Conservation (phyloP, 1,140 invertebrate species). For the Cryptotermes secundus region DNA sequence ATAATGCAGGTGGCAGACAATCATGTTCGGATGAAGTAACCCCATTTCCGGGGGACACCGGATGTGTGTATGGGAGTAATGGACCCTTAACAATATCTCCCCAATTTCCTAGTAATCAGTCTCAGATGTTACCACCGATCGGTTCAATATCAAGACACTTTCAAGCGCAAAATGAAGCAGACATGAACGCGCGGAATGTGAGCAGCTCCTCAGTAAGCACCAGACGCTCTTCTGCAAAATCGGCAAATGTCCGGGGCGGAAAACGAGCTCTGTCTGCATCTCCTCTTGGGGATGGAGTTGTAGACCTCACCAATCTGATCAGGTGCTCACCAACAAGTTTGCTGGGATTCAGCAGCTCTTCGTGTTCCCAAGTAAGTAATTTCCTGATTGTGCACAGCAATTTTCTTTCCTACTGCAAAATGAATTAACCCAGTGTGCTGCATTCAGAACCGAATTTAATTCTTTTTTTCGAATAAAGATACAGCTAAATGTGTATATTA, state of each 20-base stretch:
- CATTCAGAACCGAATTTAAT: no score
- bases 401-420: no score
- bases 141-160: background rate
- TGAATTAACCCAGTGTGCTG: no score
- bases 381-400: no score
- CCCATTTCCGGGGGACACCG: background rate
- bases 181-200: background rate
- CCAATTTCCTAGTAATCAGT: background rate
- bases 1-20: background rate
- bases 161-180: background rate
- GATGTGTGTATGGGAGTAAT: background rate
- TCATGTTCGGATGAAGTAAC: background rate
- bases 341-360: constrained; percentile 7
- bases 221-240: background rate
- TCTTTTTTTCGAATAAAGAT: no score
- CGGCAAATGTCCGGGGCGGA: background rate
- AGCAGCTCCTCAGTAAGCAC: background rate
- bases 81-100: background rate
- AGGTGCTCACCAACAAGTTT: constrained; percentile 32
- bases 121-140: background rate
- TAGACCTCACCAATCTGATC: constrained; percentile 26
- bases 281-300: background rate
- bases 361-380: background rate
- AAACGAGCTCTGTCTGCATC: background rate
- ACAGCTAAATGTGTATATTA: no score